These are phyloP conservation scores for Disparrhopalites patrizii DNA, from an alignment of 2,888 invertebrate species.

Conservation along the genomic window DNA sequence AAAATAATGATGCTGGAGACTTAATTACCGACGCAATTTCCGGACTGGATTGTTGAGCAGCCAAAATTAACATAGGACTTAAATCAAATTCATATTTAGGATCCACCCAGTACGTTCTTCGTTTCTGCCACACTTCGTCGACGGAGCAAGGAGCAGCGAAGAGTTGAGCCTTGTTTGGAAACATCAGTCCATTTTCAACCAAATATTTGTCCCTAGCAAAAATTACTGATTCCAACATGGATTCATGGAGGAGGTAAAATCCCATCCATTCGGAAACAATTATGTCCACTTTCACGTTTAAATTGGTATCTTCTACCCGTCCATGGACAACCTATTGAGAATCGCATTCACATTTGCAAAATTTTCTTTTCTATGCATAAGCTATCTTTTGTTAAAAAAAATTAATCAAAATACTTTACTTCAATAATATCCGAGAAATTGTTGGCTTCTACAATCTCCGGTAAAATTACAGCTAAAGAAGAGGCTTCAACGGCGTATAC, in stretches of 20 bases:
- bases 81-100: constrained; percentile 71
- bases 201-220: constrained; percentile 76
- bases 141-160: constrained; percentile 60
- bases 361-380: neutral
- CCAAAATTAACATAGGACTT: constrained; percentile 59
- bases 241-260: constrained; percentile 89
- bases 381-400: neutral
- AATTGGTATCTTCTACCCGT: constrained; percentile 68
- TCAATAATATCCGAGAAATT: constrained; percentile 63
- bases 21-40: constrained; percentile 58
- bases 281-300: constrained; percentile 71
- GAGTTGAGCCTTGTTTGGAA: constrained; percentile 69
- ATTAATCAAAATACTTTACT: constrained; percentile 55
- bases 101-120: constrained; percentile 67
- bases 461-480: constrained; percentile 62
- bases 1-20: too few relatives aligned
- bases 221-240: constrained; percentile 88
- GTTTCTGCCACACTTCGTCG: constrained; percentile 44
- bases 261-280: constrained; percentile 99
- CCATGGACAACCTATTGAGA: constrained; percentile 66
- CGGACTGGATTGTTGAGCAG: constrained; percentile 64
- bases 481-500: constrained; percentile 84
- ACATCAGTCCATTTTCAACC: constrained; percentile 63
- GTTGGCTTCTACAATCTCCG: constrained; percentile 68
- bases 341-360: constrained; percentile 18